phyloP scores from a whole-genome alignment of 2,888 invertebrate species.

The Subacronicta megacephala region DNA sequence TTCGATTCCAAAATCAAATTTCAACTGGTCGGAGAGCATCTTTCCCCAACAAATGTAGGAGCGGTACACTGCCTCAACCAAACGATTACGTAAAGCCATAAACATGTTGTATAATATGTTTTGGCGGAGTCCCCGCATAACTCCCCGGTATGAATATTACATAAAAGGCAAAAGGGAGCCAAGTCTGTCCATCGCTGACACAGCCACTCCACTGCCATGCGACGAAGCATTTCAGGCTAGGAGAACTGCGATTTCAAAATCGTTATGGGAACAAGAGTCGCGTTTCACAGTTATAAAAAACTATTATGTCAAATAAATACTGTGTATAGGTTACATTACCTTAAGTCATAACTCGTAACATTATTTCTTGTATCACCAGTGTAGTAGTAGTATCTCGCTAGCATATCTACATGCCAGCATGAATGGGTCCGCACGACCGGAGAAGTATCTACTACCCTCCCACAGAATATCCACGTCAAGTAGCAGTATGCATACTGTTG shows the following conservation, averaged over 20 bases:
- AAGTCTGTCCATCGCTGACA: conserved; percentile 77
- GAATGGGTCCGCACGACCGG: too few species aligned
- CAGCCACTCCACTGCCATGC: conserved; percentile 73
- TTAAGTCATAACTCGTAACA: too few species aligned
- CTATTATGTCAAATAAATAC: too few species aligned
- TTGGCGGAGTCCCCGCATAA: conserved; percentile 74
- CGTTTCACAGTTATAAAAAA: too few species aligned
- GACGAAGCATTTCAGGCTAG: conserved; percentile 57
- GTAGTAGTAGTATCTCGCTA: too few species aligned
- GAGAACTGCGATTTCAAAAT: conserved; percentile 39
- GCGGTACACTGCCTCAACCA: conserved; percentile 34
- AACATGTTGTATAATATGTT: conserved; percentile 77
- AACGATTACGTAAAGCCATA: conserved; percentile 69
- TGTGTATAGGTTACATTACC: too few species aligned
- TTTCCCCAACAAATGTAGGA: conserved; percentile 41
- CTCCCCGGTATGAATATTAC: conserved; percentile 75
- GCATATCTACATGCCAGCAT: too few species aligned
- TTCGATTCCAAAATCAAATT: too few species aligned
- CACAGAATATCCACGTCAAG: too few species aligned
- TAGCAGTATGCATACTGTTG: too few species aligned
- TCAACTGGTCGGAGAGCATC: background rate
- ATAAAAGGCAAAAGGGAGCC: conserved; percentile 76
- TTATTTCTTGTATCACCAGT: too few species aligned
- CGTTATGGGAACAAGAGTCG: background rate
- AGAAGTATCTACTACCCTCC: too few species aligned